These are phyloP conservation scores for Papilio glaucus DNA, from an alignment of 1,140 invertebrate species.

Conservation along the genomic window DNA sequence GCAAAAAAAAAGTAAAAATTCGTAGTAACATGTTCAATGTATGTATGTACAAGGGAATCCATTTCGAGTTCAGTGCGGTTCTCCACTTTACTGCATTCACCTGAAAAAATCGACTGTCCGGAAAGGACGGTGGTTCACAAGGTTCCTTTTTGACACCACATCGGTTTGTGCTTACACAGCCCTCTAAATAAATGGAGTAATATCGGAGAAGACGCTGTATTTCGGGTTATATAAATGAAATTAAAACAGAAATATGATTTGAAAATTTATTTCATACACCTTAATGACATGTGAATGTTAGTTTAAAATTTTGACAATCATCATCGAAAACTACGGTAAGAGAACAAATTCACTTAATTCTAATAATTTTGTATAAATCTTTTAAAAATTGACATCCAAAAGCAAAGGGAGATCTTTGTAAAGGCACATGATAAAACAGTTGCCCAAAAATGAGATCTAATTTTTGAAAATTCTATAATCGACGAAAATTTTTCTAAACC, in stretches of 20 bases:
- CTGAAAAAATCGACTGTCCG: no score
- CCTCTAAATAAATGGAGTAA: not conserved
- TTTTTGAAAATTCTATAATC: constrained; percentile 72
- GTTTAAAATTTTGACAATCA: constrained; percentile 65
- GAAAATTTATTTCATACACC: constrained; percentile 74
- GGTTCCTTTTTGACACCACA: no score
- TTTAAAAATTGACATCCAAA: constrained; percentile 60
- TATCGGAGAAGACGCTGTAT: not conserved
- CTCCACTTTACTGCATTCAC: no score
- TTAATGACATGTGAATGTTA: constrained; percentile 71
- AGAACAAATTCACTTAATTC: constrained; percentile 58
- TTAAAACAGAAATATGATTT: constrained; percentile 65
- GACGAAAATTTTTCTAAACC: constrained; percentile 65
- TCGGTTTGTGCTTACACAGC: no score
- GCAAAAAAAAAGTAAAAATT: no score
- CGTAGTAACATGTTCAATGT: no score
- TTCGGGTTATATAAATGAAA: constrained; percentile 49
- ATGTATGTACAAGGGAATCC: no score
- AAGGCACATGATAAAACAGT: constrained; percentile 57
- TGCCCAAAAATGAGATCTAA: constrained; percentile 77
- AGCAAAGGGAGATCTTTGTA: constrained; percentile 70
- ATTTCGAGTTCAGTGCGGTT: no score
- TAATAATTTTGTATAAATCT: constrained; percentile 67
- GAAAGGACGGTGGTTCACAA: no score
- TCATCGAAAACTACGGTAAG: constrained; percentile 45